Evolutionary conservation across 2,113 vertebrate genomes (phyloP), one percentile per base, ranked within the genome.

Genomic region (Maccullochella peelii): DNA sequence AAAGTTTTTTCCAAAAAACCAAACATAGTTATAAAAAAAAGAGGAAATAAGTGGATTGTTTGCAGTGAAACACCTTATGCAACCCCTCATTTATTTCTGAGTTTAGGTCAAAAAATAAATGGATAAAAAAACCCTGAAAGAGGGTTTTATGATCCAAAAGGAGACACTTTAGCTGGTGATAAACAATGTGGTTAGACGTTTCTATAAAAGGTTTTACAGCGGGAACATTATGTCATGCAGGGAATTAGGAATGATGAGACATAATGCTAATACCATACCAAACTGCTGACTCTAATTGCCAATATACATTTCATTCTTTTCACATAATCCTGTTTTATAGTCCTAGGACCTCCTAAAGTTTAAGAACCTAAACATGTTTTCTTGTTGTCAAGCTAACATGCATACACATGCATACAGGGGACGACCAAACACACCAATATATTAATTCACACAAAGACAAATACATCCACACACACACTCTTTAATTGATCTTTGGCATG

Each of bases 181-280:
- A 75, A 83, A 83, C 49, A 58, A 27, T 16, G 10, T 52, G 62
- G 33, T 55, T 47, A 6, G 49, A 61, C 2, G 6, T 59, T 74
- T 66, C 58, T 71, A 54, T 77, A 72, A 80, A 74, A 77, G 73
- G 30, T 73, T 84, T 84, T 55, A 58, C 30, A 54, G 63, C 42
- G 47, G 20, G 18, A 76, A 33, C 38, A 79, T 79, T 50, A 52
- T 63, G 68, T 82, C 77, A 88, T 68, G 27, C 33, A 67, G 49
- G 14, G 54, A 55, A 76, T 68, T 50, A 68, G 33, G 66, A 66
- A 54, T 63, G 69, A 73, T 77, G 77, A 80, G 55, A 73, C 30
- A 73, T 69, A 49, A 65, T 2, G n/a, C 58, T 59, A 65, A 73
- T 74, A 75, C 76, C 79, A 61, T n/a, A 73, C 54, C 55, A 73